These are phyloP conservation scores for Neodon shergylaensis DNA, from an alignment of 2,113 vertebrate species.

Conservation along the genomic window DNA sequence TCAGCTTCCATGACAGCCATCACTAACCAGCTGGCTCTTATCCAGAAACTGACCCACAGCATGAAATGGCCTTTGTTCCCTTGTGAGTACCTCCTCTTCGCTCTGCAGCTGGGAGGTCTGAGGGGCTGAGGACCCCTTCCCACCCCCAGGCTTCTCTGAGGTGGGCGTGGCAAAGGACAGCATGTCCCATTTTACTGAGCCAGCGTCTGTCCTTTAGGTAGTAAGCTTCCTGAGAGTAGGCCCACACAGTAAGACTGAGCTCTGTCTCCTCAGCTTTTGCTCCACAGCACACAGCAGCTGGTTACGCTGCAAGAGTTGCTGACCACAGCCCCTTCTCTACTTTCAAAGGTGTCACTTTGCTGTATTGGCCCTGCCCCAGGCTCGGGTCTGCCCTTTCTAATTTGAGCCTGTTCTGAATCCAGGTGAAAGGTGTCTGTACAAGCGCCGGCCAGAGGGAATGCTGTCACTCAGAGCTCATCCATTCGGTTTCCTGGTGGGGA, in stretches of 20 bases:
- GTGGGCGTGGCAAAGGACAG: neutral
- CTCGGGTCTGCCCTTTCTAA: neutral
- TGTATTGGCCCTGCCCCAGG: neutral
- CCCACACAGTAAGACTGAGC: neutral
- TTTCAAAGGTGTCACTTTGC: neutral
- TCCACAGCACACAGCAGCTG: neutral
- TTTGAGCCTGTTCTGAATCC: neutral
- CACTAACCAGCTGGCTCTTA: slow-evolving; percentile 9
- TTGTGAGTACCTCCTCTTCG: neutral
- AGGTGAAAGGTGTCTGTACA: neutral
- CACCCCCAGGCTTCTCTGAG: neutral
- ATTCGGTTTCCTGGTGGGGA: neutral
- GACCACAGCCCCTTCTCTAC: neutral
- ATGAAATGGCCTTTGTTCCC: neutral
- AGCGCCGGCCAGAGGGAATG: neutral
- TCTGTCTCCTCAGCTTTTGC: neutral
- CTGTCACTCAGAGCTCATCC: neutral
- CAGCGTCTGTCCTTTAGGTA: neutral
- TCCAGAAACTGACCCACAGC: neutral
- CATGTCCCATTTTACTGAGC: neutral
- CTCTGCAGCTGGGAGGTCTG: neutral
- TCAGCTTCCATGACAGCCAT: neutral
- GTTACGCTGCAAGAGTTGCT: neutral
- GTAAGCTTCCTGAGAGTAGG: neutral
- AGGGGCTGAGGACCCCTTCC: neutral